A percentile compares a stretch with the other conserved stretches of the same genome.
Conservation (phyloP, 2,888 invertebrate species). For the Eudemis profundana region DNA sequence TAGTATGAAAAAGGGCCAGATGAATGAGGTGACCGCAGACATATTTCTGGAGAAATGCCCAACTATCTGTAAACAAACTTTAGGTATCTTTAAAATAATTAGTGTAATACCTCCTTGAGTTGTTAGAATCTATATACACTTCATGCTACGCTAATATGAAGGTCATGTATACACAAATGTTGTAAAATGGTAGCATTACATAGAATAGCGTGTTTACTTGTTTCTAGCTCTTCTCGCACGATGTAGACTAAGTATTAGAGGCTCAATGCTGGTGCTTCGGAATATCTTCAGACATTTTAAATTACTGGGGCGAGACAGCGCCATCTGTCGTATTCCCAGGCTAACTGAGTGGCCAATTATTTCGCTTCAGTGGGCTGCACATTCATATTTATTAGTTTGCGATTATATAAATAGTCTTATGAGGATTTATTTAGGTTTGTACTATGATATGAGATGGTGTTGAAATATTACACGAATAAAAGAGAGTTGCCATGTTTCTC, state of each 20-base stretch:
- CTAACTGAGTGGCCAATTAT: slow-evolving; percentile 32
- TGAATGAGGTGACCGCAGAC: no score
- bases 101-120: no score
- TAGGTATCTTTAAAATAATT: no score
- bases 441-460: neutral
- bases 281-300: slow-evolving; percentile 36
- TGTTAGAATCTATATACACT: no score
- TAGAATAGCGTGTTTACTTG: no score
- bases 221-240: neutral
- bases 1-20: no score
- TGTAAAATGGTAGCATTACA: no score
- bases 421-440: slow-evolving; percentile 6
- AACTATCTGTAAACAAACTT: no score
- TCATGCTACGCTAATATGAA: no score
- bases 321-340: slow-evolving; percentile 33
- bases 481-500: no score
- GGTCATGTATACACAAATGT: no score
- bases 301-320: slow-evolving; percentile 26
- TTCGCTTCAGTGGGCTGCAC: slow-evolving; percentile 20
- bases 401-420: slow-evolving; percentile 18
- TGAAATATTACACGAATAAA: neutral
- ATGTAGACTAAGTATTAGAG: neutral
- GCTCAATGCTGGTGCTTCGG: slow-evolving; percentile 9
- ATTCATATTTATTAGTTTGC: slow-evolving; percentile 14
- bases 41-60: no score